Percentiles rank a stretch among this genome's conserved stretches.
phyloP scores from a whole-genome alignment of 2,113 vertebrate species.

The Synodontis membranacea region DNA sequence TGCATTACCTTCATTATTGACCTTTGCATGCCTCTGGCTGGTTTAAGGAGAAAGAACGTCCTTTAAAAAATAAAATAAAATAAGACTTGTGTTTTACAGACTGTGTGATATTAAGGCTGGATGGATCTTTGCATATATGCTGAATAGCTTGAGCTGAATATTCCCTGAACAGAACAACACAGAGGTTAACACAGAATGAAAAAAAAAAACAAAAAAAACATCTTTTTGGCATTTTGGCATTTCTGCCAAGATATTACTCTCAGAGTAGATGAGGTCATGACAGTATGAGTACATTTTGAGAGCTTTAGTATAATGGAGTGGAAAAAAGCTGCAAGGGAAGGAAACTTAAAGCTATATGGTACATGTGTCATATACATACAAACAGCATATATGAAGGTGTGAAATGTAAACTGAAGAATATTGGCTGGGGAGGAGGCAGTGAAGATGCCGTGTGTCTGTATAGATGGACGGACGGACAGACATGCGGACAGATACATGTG shows the following conservation, averaged over 20 bases:
- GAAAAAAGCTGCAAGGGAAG: constrained; percentile 20
- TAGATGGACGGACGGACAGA: constrained; percentile 27
- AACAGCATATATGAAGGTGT: constrained; percentile 25
- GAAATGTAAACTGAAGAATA: constrained; percentile 78
- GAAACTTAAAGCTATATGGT: neutral
- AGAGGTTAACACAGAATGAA: neutral
- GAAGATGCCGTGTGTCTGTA: constrained; percentile 6
- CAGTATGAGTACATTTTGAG: neutral
- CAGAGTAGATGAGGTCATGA: neutral
- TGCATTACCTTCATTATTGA: constrained; percentile 17
- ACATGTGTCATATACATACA: constrained; percentile 15
- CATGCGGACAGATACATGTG: neutral
- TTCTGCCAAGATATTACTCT: neutral
- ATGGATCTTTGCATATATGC: constrained; percentile 1
- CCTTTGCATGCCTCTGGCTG: neutral
- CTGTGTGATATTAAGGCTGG: constrained; percentile 42
- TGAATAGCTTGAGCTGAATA: constrained; percentile 17
- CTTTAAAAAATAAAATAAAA: neutral
- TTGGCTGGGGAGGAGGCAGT: constrained; percentile 26
- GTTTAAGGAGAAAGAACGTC: neutral
- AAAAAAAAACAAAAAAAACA: too few relatives aligned
- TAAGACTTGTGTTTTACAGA: neutral
- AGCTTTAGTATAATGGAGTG: constrained; percentile 19
- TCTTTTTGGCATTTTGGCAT: constrained; percentile 5
- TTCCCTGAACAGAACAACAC: constrained; percentile 23